Base-by-base conservation (phyloP, 2,888 invertebrate genomes). In the Podabrus alpinus region DNA sequence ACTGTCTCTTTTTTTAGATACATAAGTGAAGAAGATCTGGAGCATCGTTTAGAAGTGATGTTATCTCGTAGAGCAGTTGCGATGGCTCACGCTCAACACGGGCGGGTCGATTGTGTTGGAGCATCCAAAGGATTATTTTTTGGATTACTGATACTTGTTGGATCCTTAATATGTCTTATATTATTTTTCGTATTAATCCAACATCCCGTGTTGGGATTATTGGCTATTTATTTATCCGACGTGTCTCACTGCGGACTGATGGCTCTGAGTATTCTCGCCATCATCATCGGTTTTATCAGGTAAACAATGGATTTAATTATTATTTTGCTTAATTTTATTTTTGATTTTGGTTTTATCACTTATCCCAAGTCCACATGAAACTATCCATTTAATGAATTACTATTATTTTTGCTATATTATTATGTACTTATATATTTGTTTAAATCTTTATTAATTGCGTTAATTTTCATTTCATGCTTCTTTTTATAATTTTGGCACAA, bases 151-250 rank as follows among this genome's bases (percentile, higher is more conserved):
- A 91, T 97, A 79, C 90, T 97, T 83, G 97, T 97, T 80, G 95
- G 95, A 73, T 95, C 97, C 17, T 90, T 97, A 82, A 97, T 97
- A 87, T 96, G 96, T 88, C 90, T 98, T 86, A 97, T 98, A 84
- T 92, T 97, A 80, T 98, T 97, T 93, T 97, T 97, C 90, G 97
- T 98, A 80, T 91, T 98, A 84, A 94, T 97, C 81, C 94, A 94
- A 86, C 94, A 96, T 86, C 92, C 93, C 77, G 92, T 95, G 84
- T 91, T 95, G 85, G 93, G 94, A 81, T 91, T 96, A 80, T 89
- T 97, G 81, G 96, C 97, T 72, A 95, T 97, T 83, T 96, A 97
- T 86, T 89, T 97, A 84, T 96, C 96, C 19, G 97, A 97, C 87
- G 95, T 95, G 25, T 96, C 96, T 13, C 97, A 97, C 87, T 95